Evolutionary conservation across 2,113 vertebrate genomes (phyloP), one percentile per base, ranked within the genome.

Genomic region (Lamprologus callipterus): DNA sequence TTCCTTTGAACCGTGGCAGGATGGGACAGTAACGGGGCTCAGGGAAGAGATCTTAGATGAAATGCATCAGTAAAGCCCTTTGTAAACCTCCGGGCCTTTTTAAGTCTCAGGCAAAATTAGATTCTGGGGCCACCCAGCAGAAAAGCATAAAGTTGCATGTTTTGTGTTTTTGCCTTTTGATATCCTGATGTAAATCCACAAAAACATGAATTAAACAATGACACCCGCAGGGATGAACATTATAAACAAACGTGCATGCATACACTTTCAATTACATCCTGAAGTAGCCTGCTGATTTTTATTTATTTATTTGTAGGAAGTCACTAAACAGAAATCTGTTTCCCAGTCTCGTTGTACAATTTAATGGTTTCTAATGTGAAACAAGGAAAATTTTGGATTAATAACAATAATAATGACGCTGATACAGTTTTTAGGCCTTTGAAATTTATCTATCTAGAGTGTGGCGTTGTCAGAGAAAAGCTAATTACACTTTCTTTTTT

Each of bases 1-100:
- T 91, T 40, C 47, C 73, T 95, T 93, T 95, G 91, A 94, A 93
- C 80, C 58, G 63, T 23, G 83, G 89, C 79, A 89, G 85, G 88
- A 83, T 89, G 84, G 87, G 87, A 93, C 83, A 82, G 83, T 82
- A 81, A 89, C 16, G 63, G 84, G 45, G 82, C 83, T 93, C 82
- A 82, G 63, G 88, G 85, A 91, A 91, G 19, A 93, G 84, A 90
- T 91, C 54, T 45, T 68, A 81, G 88, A 93, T 94, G 60, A 84
- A 89, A 90, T 86, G 68, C 84, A 82, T 85, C 79, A 73, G 80
- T 89, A 89, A 91, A 91, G 65, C 81, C 73, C 14, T 51, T 8
- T 88, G 80, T 88, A 88, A 93, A 90, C 86, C 85, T 53, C 35
- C 8, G 3, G 84, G 82, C 53, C 60, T 45, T 84, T 85, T 57